A percentile compares a stretch with the other conserved stretches of the same genome.
Evolutionary conservation across 92 coral and sea anemone species (phyloP).

Genomic region (Zoanthus gigantus): DNA sequence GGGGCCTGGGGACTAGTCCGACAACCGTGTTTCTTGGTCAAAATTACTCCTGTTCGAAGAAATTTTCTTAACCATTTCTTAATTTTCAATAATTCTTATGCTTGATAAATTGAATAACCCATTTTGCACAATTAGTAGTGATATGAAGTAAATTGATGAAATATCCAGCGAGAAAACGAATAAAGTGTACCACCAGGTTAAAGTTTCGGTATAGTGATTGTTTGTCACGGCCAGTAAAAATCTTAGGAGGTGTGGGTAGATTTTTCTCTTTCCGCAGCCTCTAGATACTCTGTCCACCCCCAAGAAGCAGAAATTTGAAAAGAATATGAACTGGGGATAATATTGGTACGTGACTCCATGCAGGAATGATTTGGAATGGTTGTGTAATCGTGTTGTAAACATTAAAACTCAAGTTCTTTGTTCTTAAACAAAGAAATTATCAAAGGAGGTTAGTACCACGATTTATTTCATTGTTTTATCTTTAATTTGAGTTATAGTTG

Average conservation of each 20-base stretch:
- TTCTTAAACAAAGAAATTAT: conserved; percentile 8
- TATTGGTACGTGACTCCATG: neutral
- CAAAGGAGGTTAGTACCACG: conserved; percentile 18
- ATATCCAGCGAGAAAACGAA: conserved; percentile 6
- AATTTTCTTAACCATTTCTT: conserved; percentile 3
- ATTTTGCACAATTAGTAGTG: neutral
- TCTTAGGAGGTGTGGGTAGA: conserved; percentile 1
- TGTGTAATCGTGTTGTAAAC: neutral
- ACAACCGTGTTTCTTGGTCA: neutral
- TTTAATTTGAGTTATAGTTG: conserved; percentile 13
- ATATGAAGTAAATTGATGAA: conserved; percentile 18
- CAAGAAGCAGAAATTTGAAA: conserved; percentile 1
- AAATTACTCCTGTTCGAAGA: conserved; percentile 6
- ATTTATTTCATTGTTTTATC: conserved; percentile 9
- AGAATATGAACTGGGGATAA: neutral
- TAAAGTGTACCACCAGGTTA: neutral
- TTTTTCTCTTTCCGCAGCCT: conserved; percentile 6
- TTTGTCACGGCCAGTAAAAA: conserved; percentile 11
- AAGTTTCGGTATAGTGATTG: neutral
- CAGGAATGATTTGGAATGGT: neutral
- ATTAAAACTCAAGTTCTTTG: neutral
- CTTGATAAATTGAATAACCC: neutral
- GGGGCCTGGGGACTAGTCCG: conserved; percentile 20
- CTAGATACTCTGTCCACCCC: neutral
- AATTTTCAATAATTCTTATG: neutral